These are phyloP conservation scores for Cristatella mucedo DNA, from an alignment of 2,888 invertebrate species.

Conservation along the genomic window DNA sequence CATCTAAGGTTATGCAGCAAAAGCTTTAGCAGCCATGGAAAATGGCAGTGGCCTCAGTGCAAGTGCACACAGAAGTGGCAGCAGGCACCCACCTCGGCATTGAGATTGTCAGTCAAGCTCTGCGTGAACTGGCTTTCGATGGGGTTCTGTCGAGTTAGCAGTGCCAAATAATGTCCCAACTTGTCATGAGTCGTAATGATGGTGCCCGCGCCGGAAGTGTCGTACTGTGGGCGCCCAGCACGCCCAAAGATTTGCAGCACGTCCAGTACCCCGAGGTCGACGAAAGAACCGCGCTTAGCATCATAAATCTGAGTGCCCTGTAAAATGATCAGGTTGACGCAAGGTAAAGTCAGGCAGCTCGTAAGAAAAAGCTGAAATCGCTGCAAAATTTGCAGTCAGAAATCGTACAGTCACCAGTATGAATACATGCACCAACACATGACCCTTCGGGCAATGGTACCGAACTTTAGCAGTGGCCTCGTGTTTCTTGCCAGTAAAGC, in stretches of 20 bases:
- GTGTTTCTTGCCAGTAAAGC: too few species aligned
- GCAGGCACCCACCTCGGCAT: constrained; percentile 69
- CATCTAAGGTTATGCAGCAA: too few species aligned
- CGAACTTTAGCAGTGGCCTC: too few species aligned
- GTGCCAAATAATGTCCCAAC: constrained; percentile 74
- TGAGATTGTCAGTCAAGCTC: constrained; percentile 81
- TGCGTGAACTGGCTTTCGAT: constrained; percentile 93
- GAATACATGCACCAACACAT: too few species aligned
- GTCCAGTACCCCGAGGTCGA: constrained; percentile 87
- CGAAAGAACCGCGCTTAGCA: constrained; percentile 76
- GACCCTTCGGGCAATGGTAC: too few species aligned
- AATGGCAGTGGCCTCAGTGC: too few species aligned
- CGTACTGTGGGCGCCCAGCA: constrained; percentile 93
- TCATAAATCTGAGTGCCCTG: constrained; percentile 95
- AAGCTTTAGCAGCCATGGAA: too few species aligned
- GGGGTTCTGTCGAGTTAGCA: constrained; percentile 87
- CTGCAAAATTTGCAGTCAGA: too few species aligned
- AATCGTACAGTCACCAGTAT: too few species aligned
- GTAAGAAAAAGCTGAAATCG: too few species aligned
- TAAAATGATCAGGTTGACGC: too few species aligned
- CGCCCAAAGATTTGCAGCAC: constrained; percentile 81
- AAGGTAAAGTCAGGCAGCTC: too few species aligned
- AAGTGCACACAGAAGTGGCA: background rate
- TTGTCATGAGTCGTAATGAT: constrained; percentile 87
- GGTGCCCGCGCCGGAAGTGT: constrained; percentile 73